Percentiles rank a stretch among this genome's conserved stretches.
Conservation (phyloP, 1,140 invertebrate species). For the Drosophila arawakana region DNA sequence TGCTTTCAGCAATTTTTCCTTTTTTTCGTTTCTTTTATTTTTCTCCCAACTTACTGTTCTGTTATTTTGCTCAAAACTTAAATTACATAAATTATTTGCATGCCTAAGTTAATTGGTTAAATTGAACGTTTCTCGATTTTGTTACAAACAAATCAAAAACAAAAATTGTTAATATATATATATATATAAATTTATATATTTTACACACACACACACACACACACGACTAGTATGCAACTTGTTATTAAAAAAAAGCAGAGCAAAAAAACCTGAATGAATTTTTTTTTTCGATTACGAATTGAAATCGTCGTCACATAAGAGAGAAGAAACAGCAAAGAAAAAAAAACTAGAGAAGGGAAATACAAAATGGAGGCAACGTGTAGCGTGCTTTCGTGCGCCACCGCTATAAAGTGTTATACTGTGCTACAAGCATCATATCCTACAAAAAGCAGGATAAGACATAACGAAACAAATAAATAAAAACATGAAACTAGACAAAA, state of each 20-base stretch:
- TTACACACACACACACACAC: slow-evolving; percentile 13
- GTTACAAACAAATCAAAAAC: slow-evolving; percentile 18
- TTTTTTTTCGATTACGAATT: slow-evolving; percentile 44
- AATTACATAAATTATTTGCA: slow-evolving; percentile 55
- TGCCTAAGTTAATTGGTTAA: slow-evolving; percentile 38
- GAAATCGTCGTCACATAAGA: slow-evolving; percentile 17
- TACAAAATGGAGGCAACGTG: slow-evolving; percentile 25
- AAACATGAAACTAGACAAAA: slow-evolving; percentile 59
- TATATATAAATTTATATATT: slow-evolving; percentile 27
- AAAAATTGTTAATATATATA: slow-evolving; percentile 44
- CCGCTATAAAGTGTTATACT: slow-evolving; percentile 68
- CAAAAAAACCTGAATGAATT: slow-evolving; percentile 31
- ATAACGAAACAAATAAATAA: background rate
- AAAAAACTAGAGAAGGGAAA: background rate
- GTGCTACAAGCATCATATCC: slow-evolving; percentile 74
- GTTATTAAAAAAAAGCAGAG: slow-evolving; percentile 35
- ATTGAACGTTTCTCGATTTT: slow-evolving; percentile 42
- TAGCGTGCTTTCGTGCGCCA: slow-evolving; percentile 37
- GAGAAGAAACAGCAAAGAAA: background rate
- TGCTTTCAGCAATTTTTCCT: slow-evolving; percentile 31
- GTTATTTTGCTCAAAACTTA: slow-evolving; percentile 16
- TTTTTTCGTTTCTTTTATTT: slow-evolving; percentile 13
- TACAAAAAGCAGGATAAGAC: slow-evolving; percentile 45
- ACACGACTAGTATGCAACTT: slow-evolving; percentile 33
- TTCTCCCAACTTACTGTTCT: slow-evolving; percentile 1